Conservation (phyloP, 2,797 vertebrate genomes). For the Limnodromus scolopaceus region DNA sequence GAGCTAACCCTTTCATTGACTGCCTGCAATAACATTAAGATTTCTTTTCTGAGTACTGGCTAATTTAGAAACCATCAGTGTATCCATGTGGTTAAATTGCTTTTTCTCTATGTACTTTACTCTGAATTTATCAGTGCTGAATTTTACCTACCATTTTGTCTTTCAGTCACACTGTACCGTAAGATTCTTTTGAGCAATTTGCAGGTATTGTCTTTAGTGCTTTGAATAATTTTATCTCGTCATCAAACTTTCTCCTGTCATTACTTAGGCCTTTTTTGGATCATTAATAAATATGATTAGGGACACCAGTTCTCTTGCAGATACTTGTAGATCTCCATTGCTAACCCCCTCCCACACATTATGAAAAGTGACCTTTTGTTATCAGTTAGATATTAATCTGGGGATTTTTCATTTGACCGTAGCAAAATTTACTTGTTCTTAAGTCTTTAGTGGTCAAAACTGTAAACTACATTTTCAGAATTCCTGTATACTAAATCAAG, state of each 20-base stretch:
- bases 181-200: background rate
- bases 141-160: background rate
- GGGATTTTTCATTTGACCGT: background rate
- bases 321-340: background rate
- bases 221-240: background rate
- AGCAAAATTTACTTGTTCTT: background rate
- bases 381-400: background rate
- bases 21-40: background rate
- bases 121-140: background rate
- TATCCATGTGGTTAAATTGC: background rate
- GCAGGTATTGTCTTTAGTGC: background rate
- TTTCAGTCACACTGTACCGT: background rate
- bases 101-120: background rate
- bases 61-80: background rate
- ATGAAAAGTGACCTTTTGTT: background rate
- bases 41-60: background rate
- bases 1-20: background rate
- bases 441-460: background rate
- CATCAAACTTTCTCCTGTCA: background rate
- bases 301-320: background rate
- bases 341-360: background rate
- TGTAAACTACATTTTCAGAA: background rate
- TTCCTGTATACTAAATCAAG: background rate
- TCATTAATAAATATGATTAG: background rate
- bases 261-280: background rate